Evolutionary conservation across 2,888 invertebrate genomes (phyloP).

Genomic region (Operophtera brumata): DNA sequence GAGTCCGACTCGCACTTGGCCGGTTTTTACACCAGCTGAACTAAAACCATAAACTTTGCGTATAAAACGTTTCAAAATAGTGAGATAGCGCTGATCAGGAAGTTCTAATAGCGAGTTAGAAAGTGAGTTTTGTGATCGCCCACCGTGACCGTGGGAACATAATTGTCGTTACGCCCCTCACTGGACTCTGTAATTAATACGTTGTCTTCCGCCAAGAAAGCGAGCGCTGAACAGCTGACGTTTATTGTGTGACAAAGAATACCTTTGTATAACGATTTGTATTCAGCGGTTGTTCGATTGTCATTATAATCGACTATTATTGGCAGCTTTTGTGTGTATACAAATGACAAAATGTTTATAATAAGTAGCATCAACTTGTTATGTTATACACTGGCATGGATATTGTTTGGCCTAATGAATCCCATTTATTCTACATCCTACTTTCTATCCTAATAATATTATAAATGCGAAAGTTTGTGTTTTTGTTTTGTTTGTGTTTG

Average conservation of each 20-base stretch:
- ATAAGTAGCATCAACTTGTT: neutral
- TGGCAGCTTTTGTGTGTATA: slow-evolving; percentile 13
- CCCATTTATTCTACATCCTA: no score
- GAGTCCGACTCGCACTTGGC: no score
- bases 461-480: no score
- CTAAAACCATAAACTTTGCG: no score
- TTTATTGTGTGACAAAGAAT: slow-evolving; percentile 4
- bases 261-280: slow-evolving; percentile 4
- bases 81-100: no score
- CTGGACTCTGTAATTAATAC: slow-evolving; percentile 28
- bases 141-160: slow-evolving; percentile 34
- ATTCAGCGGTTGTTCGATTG: slow-evolving; percentile 14
- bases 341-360: slow-evolving; percentile 1
- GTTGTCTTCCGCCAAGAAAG: slow-evolving; percentile 31
- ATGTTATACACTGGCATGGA: neutral
- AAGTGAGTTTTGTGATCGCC: slow-evolving; percentile 29
- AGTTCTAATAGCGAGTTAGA: slow-evolving; percentile 27
- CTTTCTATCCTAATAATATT: no score
- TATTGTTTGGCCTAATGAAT: slow-evolving; percentile 10
- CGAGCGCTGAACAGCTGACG: slow-evolving; percentile 19
- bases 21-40: no score
- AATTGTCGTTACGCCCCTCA: slow-evolving; percentile 25
- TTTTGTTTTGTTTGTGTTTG: no score
- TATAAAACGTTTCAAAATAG: no score
- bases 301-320: slow-evolving; percentile 14